phyloP scores from a whole-genome alignment of 1,140 invertebrate species.

The Triops cancriformis region DNA sequence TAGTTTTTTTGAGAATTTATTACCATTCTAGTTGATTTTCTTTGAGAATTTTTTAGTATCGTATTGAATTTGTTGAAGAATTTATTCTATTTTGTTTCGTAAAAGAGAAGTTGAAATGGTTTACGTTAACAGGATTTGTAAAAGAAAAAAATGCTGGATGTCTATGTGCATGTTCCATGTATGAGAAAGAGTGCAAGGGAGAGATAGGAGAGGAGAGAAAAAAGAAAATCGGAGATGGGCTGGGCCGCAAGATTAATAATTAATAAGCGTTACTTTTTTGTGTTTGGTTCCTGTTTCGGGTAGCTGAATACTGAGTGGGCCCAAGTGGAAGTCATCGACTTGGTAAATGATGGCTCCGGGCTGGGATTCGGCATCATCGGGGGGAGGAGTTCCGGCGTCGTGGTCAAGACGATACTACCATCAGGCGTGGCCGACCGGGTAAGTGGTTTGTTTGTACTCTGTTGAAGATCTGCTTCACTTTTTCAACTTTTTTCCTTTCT shows the following conservation, averaged over 20 bases:
- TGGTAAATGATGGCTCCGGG: slow-evolving; percentile 90
- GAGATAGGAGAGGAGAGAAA: not conserved
- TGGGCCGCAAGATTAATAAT: not conserved
- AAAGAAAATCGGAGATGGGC: not conserved
- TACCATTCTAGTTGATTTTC: too few relatives aligned
- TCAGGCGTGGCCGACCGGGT: slow-evolving; percentile 86
- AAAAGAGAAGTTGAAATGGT: too few relatives aligned
- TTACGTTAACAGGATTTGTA: too few relatives aligned
- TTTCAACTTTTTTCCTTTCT: too few relatives aligned
- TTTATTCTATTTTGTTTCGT: too few relatives aligned
- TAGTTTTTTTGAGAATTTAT: too few relatives aligned
- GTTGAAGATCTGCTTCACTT: not conserved
- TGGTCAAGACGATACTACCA: slow-evolving; percentile 88
- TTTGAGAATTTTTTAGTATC: too few relatives aligned
- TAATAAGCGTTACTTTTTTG: slow-evolving; percentile 33
- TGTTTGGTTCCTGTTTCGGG: slow-evolving; percentile 34
- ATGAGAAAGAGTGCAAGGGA: not conserved
- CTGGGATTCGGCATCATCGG: slow-evolving; percentile 94
- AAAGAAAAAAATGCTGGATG: too few relatives aligned
- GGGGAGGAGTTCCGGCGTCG: slow-evolving; percentile 88
- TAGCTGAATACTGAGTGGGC: slow-evolving; percentile 89
- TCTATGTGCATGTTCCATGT: too few relatives aligned
- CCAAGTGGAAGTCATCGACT: slow-evolving; percentile 89
- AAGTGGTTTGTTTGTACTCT: slow-evolving; percentile 34
- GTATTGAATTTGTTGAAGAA: too few relatives aligned